Conservation (phyloP, 2,888 invertebrate genomes). For the Tryphoninae sp. region DNA sequence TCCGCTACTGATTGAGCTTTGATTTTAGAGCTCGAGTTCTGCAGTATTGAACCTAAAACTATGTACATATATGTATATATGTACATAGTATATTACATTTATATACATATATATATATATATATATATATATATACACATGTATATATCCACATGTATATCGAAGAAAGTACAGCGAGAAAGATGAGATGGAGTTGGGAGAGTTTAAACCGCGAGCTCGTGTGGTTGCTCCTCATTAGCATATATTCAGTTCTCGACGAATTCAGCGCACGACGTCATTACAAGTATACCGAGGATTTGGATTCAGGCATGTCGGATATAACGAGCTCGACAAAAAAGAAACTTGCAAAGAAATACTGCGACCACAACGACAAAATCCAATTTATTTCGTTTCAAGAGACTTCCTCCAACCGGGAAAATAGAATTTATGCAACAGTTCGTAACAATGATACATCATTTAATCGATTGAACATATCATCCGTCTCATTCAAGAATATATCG, state of each 20-base stretch:
- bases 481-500: too few relatives aligned
- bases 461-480: too few relatives aligned
- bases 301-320: not conserved
- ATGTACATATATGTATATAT: slow-evolving; percentile 6
- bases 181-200: slow-evolving; percentile 4
- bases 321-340: not conserved
- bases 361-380: not conserved
- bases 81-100: not conserved
- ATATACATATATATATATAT: not conserved
- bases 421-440: too few relatives aligned
- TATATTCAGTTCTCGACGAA: slow-evolving; percentile 26
- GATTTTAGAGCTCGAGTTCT: slow-evolving; percentile 54
- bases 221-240: slow-evolving; percentile 50
- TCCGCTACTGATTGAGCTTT: slow-evolving; percentile 66
- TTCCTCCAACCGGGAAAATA: not conserved
- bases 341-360: not conserved
- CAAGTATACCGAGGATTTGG: not conserved
- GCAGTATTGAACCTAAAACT: slow-evolving; percentile 11
- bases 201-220: slow-evolving; percentile 17
- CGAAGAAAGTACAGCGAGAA: not conserved
- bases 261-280: slow-evolving; percentile 13
- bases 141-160: slow-evolving; percentile 4
- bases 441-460: not conserved
- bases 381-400: not conserved
- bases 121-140: not conserved